phyloP scores from a whole-genome alignment of 2,113 vertebrate genomes.

The Gila orcuttii region DNA sequence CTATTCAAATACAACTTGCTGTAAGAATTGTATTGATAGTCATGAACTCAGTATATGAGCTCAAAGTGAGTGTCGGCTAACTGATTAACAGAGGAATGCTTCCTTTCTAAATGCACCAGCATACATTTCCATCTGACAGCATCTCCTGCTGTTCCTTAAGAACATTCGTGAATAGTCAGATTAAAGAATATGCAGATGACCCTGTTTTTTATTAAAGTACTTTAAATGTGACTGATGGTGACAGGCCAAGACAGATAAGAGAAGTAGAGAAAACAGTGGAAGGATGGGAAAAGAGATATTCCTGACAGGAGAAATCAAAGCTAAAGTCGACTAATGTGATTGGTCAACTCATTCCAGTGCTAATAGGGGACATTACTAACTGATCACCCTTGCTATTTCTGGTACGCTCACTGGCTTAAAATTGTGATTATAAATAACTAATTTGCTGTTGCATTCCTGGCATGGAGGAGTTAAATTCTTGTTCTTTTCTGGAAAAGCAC shows the following conservation, averaged over 20 bases:
- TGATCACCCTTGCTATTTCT: constrained; percentile 48
- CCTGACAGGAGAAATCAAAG: neutral
- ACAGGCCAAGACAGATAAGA: neutral
- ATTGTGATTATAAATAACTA: constrained; percentile 11
- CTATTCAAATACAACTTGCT: neutral
- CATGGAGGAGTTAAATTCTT: constrained; percentile 43
- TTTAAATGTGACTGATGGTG: constrained; percentile 23
- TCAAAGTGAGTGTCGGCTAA: constrained; percentile 10
- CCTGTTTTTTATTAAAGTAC: constrained; percentile 46
- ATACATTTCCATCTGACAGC: constrained; percentile 69
- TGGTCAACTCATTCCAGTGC: constrained; percentile 11
- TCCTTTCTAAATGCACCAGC: constrained; percentile 50
- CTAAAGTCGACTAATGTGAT: constrained; percentile 33
- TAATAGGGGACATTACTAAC: constrained; percentile 19
- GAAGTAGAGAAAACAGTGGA: constrained; percentile 1
- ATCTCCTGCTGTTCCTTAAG: constrained; percentile 50
- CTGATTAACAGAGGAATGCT: constrained; percentile 27
- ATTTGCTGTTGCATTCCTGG: neutral
- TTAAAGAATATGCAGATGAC: constrained; percentile 69
- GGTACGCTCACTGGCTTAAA: neutral
- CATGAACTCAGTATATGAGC: constrained; percentile 12
- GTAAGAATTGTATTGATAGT: constrained; percentile 41
- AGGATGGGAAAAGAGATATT: constrained; percentile 42
- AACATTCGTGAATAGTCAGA: constrained; percentile 46
- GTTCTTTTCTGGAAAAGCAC: constrained; percentile 23